These are phyloP conservation scores for Leptobrachium leishanense DNA, from an alignment of 2,113 vertebrate genomes.

Conservation along the genomic window DNA sequence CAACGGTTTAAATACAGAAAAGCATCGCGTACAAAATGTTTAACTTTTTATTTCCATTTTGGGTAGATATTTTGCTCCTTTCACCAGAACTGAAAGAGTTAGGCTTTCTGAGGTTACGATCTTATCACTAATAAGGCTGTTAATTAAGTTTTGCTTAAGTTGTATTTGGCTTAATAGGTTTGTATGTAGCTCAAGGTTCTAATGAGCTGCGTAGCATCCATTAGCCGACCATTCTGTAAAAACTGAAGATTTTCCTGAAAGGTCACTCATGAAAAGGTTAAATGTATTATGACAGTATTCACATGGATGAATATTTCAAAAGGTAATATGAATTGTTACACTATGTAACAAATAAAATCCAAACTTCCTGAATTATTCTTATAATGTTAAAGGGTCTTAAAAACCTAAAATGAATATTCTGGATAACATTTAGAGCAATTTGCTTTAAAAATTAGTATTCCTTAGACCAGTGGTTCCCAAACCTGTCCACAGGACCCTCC, in stretches of 20 bases:
- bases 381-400: no score
- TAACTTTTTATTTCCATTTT: neutral
- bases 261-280: slow-evolving; percentile 27
- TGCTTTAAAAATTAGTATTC: no score
- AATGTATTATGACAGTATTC: slow-evolving; percentile 2
- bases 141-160: slow-evolving; percentile 43
- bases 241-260: slow-evolving; percentile 35
- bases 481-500: no score
- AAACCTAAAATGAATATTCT: no score
- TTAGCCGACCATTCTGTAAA: slow-evolving; percentile 21
- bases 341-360: no score
- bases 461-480: no score
- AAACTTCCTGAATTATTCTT: no score
- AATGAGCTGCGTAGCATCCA: slow-evolving; percentile 26
- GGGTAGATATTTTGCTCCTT: neutral
- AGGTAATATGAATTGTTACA: no score
- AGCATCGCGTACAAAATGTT: neutral
- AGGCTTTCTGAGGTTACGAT: neutral
- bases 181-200: slow-evolving; percentile 32
- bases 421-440: no score
- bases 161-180: slow-evolving; percentile 27
- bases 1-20: no score
- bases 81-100: neutral
- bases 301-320: no score
- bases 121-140: slow-evolving; percentile 25